These are phyloP conservation scores for Orchesella flavescens DNA, from an alignment of 2,888 invertebrate genomes.

Conservation along the genomic window DNA sequence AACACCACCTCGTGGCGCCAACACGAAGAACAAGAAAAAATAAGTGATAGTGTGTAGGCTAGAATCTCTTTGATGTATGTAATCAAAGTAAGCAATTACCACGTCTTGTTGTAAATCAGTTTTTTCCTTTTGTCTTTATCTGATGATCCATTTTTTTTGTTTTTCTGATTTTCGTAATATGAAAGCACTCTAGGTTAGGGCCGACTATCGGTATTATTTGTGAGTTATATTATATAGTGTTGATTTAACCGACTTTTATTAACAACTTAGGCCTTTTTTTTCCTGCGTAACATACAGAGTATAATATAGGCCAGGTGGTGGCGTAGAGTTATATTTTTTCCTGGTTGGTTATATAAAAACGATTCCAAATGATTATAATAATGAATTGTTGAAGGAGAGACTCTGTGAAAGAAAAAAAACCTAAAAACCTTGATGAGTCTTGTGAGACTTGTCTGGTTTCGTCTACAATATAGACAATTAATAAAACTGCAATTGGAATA, in stretches of 20 bases:
- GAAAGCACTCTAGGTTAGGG: conserved; percentile 28
- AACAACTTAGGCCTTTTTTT: conserved; percentile 33
- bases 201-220: conserved; percentile 45
- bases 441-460: conserved; percentile 49
- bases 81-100: conserved; percentile 57
- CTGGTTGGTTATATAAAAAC: conserved; percentile 36
- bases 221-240: conserved; percentile 27
- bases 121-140: conserved; percentile 34
- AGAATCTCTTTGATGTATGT: conserved; percentile 66
- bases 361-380: conserved; percentile 39
- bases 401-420: conserved; percentile 33
- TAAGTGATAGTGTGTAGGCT: conserved; percentile 74
- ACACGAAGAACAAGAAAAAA: conserved; percentile 95
- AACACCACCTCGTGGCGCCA: conserved; percentile 95
- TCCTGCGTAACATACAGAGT: conserved; percentile 15
- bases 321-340: conserved; percentile 46
- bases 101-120: conserved; percentile 34
- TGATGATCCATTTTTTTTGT: conserved; percentile 20
- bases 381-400: conserved; percentile 8
- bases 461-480: conserved; percentile 39
- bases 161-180: conserved; percentile 42
- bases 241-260: conserved; percentile 42
- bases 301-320: conserved; percentile 30
- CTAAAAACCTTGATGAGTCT: conserved; percentile 16
- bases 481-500: conserved; percentile 53